Percentiles rank a stretch among this genome's conserved stretches.
phyloP scores from a whole-genome alignment of 2,797 vertebrate genomes.

The Pteropus rufus region DNA sequence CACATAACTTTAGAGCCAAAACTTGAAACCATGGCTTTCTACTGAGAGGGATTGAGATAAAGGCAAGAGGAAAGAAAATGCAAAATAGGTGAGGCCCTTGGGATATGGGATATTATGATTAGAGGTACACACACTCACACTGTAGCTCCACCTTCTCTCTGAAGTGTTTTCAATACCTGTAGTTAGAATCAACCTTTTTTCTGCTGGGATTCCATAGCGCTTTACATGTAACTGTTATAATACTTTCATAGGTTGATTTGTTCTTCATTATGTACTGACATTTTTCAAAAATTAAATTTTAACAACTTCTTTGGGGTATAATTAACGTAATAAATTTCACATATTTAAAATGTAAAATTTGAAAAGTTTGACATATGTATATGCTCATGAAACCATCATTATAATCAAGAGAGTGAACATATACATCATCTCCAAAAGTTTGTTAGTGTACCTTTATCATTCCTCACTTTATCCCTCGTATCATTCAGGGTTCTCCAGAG shows the following conservation, averaged over 20 bases:
- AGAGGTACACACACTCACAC: background rate
- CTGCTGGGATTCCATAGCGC: too few relatives aligned
- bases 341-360: background rate
- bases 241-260: background rate
- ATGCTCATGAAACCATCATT: background rate
- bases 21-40: background rate
- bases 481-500: background rate
- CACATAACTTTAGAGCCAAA: background rate
- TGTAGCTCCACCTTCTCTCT: background rate
- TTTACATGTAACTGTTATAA: background rate
- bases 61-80: background rate
- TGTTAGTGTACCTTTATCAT: background rate
- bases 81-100: background rate
- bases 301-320: background rate
- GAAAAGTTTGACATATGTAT: background rate
- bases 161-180: background rate
- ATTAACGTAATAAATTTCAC: background rate
- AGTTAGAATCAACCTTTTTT: background rate
- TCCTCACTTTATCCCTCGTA: background rate
- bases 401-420: background rate
- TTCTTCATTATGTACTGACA: background rate
- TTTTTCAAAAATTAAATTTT: background rate
- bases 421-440: background rate
- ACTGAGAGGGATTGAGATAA: background rate
- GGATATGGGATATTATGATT: background rate